These are phyloP conservation scores for Natator depressus DNA, from an alignment of 2,113 vertebrate genomes.

Conservation along the genomic window DNA sequence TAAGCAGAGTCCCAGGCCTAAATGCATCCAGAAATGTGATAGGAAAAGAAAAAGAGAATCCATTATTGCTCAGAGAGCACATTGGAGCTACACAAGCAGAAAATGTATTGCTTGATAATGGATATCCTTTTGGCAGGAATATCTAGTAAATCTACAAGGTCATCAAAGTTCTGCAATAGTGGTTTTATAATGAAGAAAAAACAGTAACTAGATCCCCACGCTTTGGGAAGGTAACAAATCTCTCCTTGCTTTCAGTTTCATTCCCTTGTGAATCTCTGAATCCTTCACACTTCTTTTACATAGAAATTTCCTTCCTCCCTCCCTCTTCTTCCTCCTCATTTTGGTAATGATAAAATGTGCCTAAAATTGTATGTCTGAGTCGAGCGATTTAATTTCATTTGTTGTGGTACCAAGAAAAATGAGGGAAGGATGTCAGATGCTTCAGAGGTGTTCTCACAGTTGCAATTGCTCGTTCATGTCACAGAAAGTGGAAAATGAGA, in stretches of 20 bases:
- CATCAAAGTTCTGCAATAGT: conserved; percentile 62
- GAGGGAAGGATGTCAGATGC: not conserved
- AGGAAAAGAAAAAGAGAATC: conserved; percentile 60
- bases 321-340: conserved; percentile 5
- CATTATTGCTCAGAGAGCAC: conserved; percentile 54
- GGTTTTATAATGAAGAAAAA: conserved; percentile 44
- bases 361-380: not conserved
- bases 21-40: conserved; percentile 71
- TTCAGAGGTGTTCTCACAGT: not conserved
- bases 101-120: conserved; percentile 73
- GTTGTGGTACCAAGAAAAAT: not conserved
- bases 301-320: conserved; percentile 11
- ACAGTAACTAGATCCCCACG: conserved; percentile 57
- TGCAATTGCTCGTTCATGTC: not conserved
- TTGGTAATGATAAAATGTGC: not conserved
- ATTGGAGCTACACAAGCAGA: conserved; percentile 58
- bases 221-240: conserved; percentile 61
- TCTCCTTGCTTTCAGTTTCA: conserved; percentile 61
- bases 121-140: conserved; percentile 62
- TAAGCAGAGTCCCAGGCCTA: conserved; percentile 56
- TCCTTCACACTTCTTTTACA: conserved; percentile 47
- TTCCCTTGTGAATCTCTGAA: conserved; percentile 59
- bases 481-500: conserved; percentile 44
- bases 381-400: conserved; percentile 16
- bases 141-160: conserved; percentile 53